These are phyloP conservation scores for Liasis olivaceus DNA, from an alignment of 2,797 vertebrate genomes.

Conservation along the genomic window DNA sequence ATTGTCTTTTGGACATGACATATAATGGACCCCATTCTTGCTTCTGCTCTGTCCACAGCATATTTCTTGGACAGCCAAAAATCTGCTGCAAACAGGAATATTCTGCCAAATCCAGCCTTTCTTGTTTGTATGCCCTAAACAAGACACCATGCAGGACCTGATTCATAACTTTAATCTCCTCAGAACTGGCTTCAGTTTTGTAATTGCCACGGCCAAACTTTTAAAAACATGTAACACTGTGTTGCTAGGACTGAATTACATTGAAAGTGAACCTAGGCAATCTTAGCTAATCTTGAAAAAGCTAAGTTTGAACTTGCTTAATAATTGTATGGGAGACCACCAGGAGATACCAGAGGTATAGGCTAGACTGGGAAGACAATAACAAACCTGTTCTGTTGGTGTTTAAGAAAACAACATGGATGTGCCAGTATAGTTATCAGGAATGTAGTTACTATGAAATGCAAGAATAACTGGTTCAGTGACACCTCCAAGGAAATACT, in stretches of 20 bases:
- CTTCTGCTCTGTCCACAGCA: background rate
- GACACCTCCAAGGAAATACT: background rate
- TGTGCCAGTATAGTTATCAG: background rate
- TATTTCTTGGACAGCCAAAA: background rate
- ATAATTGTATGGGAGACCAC: background rate
- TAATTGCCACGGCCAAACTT: background rate
- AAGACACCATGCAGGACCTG: background rate
- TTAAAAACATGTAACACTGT: background rate
- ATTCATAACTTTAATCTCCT: background rate
- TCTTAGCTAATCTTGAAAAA: background rate
- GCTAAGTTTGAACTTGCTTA: background rate
- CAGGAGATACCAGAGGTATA: background rate
- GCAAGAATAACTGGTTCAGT: background rate
- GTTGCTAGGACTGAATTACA: background rate
- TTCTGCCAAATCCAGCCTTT: background rate
- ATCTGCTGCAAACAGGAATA: background rate
- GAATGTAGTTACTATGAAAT: background rate
- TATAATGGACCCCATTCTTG: background rate
- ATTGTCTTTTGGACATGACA: background rate
- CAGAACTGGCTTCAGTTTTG: background rate
- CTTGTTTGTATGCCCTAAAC: background rate
- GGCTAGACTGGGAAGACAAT: background rate
- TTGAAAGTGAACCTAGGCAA: background rate
- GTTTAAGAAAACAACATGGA: background rate
- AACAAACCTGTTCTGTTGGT: background rate